phyloP scores from a whole-genome alignment of 2,113 vertebrate genomes.

The Anseranas semipalmata region DNA sequence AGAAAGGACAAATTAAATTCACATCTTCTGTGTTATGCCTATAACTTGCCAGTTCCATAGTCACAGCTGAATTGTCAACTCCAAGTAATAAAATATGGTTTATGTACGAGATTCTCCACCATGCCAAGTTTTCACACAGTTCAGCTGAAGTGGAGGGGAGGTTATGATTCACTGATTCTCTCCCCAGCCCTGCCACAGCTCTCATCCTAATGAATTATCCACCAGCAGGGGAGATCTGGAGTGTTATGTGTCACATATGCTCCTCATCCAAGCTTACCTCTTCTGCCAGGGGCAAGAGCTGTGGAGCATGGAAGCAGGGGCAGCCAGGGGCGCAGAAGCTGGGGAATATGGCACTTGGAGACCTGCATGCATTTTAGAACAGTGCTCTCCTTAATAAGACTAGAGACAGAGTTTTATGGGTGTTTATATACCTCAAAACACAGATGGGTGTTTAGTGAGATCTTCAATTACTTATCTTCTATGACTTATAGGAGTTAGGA shows the following conservation, averaged over 20 bases:
- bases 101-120: neutral
- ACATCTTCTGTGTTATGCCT: neutral
- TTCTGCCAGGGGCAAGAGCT: neutral
- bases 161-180: slow-evolving; percentile 23
- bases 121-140: slow-evolving; percentile 33
- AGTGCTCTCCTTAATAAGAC: neutral
- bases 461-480: neutral
- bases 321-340: neutral
- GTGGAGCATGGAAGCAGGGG: neutral
- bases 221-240: neutral
- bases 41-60: neutral
- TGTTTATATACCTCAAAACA: neutral
- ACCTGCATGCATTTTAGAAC: neutral
- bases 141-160: neutral
- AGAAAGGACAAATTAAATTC: neutral
- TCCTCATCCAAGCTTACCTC: neutral
- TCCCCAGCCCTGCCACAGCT: neutral
- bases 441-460: neutral
- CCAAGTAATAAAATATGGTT: slow-evolving; percentile 23
- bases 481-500: neutral
- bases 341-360: neutral
- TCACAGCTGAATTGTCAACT: slow-evolving; percentile 29
- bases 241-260: neutral
- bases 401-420: neutral
- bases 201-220: slow-evolving; percentile 17